These are phyloP conservation scores for Butorides virescens DNA, from an alignment of 2,113 vertebrate species.

Conservation along the genomic window DNA sequence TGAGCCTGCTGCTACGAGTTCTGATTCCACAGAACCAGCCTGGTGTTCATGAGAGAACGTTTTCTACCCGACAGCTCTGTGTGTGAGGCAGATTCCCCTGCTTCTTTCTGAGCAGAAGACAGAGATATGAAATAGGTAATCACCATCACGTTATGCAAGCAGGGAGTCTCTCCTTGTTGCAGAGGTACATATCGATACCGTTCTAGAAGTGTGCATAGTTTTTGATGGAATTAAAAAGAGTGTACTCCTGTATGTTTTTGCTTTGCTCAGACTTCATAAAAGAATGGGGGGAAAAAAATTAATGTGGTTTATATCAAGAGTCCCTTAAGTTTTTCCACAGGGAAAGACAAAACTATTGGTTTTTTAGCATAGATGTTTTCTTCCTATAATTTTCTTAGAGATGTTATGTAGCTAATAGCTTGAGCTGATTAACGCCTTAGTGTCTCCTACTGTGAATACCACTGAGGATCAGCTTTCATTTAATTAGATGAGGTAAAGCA, in stretches of 20 bases:
- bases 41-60: rapidly evolving
- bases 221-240: background rate
- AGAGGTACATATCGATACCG: rapidly evolving
- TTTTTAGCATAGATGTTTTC: background rate
- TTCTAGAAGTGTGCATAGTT: background rate
- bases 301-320: background rate
- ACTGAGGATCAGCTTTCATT: constrained; percentile 21
- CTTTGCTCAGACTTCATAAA: background rate
- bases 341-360: background rate
- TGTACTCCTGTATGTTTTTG: background rate
- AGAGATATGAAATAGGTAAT: background rate
- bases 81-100: background rate
- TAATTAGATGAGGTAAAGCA: constrained; percentile 48
- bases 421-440: constrained; percentile 31
- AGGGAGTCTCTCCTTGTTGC: background rate
- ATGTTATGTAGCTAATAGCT: constrained; percentile 31
- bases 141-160: background rate
- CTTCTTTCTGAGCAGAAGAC: background rate
- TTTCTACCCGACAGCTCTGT: background rate
- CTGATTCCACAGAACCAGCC: background rate
- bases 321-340: background rate
- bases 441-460: background rate
- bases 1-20: background rate
- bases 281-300: rapidly evolving
- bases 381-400: background rate